Evolutionary conservation across 2,888 invertebrate species (phyloP).

Genomic region (Caenorhabditis sulstoni): DNA sequence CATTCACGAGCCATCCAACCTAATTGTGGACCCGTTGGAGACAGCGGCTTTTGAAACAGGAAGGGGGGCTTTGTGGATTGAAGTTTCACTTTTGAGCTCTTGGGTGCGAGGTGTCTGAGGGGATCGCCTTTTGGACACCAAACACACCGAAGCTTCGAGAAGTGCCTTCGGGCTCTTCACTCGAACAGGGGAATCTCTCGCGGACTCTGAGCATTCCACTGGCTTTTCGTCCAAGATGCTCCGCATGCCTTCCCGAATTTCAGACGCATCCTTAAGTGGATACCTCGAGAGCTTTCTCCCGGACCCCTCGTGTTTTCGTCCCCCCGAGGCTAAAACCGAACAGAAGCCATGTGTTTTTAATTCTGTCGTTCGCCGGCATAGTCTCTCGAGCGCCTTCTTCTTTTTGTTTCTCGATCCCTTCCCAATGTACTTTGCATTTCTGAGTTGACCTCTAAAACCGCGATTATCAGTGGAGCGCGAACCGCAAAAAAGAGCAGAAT

Average conservation of each 20-base stretch:
- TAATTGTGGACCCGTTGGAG: constrained; percentile 21
- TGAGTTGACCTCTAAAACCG: constrained; percentile 38
- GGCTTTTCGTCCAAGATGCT: no score
- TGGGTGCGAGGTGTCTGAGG: constrained; percentile 2
- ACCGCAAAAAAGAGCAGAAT: neutral
- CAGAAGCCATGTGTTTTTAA: constrained; percentile 36
- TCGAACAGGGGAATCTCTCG: no score
- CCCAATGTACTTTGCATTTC: neutral
- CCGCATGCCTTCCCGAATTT: neutral
- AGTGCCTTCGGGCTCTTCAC: no score
- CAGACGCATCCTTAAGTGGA: neutral
- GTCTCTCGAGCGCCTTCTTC: neutral
- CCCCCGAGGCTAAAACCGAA: neutral
- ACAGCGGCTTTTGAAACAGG: no score
- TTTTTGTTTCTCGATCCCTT: neutral
- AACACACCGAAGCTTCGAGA: no score
- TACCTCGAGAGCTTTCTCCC: no score
- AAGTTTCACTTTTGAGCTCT: constrained; percentile 31
- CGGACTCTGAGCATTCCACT: no score
- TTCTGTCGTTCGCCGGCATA: neutral
- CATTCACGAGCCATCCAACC: constrained; percentile 21
- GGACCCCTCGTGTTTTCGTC: neutral
- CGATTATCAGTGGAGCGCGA: constrained; percentile 41
- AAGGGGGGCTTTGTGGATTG: neutral
- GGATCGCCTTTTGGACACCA: no score